phyloP scores from a whole-genome alignment of 2,797 vertebrate genomes.

The Oryzias dopingdopingensis region DNA sequence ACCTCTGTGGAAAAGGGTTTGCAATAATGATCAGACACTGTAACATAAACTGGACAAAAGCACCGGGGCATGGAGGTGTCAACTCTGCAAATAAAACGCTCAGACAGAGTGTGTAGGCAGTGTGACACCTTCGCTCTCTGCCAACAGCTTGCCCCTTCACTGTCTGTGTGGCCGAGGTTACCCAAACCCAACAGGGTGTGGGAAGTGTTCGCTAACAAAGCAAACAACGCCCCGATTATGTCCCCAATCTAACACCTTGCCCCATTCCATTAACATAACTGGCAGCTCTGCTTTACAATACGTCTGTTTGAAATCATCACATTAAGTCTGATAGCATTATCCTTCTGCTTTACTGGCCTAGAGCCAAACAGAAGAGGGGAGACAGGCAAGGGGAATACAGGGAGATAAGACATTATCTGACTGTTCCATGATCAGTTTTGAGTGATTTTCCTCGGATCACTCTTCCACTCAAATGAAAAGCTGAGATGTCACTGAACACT shows the following conservation, averaged over 20 bases:
- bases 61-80: too few relatives aligned
- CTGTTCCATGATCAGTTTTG: conserved; percentile 24
- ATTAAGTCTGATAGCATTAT: conserved; percentile 55
- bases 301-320: conserved; percentile 65
- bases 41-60: too few relatives aligned
- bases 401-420: conserved; percentile 47
- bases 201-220: conserved; percentile 65
- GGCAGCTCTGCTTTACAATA: conserved; percentile 58
- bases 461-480: conserved; percentile 21
- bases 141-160: conserved; percentile 53
- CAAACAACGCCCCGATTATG: conserved; percentile 44
- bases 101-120: conserved; percentile 24
- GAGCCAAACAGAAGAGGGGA: conserved; percentile 50
- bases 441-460: conserved; percentile 23
- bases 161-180: conserved; percentile 47
- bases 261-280: conserved; percentile 59
- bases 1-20: too few relatives aligned
- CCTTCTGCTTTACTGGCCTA: conserved; percentile 52
- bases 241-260: conserved; percentile 52
- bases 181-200: conserved; percentile 48
- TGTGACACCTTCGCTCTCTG: conserved; percentile 40
- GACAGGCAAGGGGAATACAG: conserved; percentile 66
- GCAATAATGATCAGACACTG: too few relatives aligned
- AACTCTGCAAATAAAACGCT: conserved; percentile 9
- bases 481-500: conserved; percentile 21